Base-by-base conservation (phyloP, 1,140 invertebrate genomes). In the Odontomachus brunneus region DNA sequence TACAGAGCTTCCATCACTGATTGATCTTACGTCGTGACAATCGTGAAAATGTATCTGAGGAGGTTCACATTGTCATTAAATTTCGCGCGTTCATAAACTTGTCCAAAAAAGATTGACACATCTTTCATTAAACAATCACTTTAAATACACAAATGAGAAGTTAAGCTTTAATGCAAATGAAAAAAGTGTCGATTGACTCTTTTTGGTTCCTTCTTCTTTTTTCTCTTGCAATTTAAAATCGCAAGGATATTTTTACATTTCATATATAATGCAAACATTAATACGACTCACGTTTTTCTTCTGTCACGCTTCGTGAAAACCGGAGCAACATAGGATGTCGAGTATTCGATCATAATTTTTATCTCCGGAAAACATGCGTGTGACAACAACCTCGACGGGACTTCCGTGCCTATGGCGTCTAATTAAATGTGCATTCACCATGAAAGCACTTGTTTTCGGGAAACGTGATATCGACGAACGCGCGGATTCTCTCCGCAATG, bases 391-490 rank as follows among this genome's bases (percentile, higher is more conserved):
- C 55, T 57, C 55, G n/a, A 57, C n/a, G 55, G 17, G 55, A 11
- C 62, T 59, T 81, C 22, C 12, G 57, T 22, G 67, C 44, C 24
- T 15, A 62, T 33, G n/a, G 44, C 3, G 33, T 75, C 22, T 57
- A 24, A 72, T 82, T 78, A 59, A 69, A 73, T 63, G 44, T 66
- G 22, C 22, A 73, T 81, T 62, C 62, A 48, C 53, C 33, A 65
- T 24, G 33, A 65, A 76, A 65, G 7, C 29, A 38, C 38, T 62
- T 66, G 74, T 49, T 59, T 24, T 74, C 49, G 29, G 57, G 72
- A 83, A 87, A 86, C 72, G 19, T 57, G 69, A 87, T 84, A 87
- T 86, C 69, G 78, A 65, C 57, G 26, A 17, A n/a, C 49, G 65
- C 62, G 75, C 55, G 69, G 62, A 44, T 73, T 57, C 59, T 57